Evolutionary conservation across 2,113 vertebrate species (phyloP).

Genomic region (Colius striatus): DNA sequence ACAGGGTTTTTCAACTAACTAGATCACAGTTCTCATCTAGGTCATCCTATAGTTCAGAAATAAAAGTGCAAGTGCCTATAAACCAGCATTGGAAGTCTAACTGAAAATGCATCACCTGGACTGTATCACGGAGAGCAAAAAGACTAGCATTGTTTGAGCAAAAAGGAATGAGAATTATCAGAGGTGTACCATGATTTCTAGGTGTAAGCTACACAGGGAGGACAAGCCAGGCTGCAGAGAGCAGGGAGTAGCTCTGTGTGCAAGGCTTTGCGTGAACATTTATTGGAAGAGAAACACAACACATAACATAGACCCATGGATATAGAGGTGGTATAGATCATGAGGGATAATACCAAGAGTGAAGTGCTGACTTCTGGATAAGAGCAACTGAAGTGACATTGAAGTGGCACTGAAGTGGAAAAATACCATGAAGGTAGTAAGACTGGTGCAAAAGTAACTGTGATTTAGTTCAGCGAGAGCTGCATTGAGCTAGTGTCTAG

Average conservation of each 20-base stretch:
- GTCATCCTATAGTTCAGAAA: background rate
- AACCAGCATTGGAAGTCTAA: background rate
- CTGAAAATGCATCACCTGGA: constrained; percentile 27
- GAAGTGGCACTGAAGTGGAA: background rate
- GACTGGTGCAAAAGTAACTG: background rate
- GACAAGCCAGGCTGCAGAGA: background rate
- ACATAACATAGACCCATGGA: background rate
- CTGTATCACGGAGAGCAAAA: background rate
- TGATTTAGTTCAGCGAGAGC: background rate
- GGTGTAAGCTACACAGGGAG: background rate
- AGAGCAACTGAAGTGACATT: background rate
- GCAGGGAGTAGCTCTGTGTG: background rate
- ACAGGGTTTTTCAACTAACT: background rate
- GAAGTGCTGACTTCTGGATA: background rate
- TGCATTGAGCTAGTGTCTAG: background rate
- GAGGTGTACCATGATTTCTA: background rate
- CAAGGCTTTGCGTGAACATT: background rate
- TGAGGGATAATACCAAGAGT: background rate
- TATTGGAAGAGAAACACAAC: background rate
- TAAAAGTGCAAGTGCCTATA: background rate
- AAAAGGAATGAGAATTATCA: background rate
- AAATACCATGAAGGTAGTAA: background rate
- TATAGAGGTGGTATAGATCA: background rate
- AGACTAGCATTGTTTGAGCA: background rate
- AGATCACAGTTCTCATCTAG: constrained; percentile 11